Conservation (phyloP, 2,113 vertebrate species). For the Notarius quadriscutis region DNA sequence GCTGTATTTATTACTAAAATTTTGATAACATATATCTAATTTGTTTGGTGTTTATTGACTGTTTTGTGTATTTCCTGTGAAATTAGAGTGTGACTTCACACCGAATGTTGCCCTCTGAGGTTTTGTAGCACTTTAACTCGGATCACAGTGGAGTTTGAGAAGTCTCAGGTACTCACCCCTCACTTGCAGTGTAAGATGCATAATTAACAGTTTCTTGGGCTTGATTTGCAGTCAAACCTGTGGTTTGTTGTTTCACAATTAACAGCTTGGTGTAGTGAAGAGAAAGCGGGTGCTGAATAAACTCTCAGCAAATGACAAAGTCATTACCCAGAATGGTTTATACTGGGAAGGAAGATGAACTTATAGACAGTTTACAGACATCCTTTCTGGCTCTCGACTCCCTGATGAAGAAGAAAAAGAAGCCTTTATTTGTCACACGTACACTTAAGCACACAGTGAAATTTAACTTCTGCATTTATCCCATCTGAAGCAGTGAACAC, state of each 20-base stretch:
- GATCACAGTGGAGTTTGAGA: neutral
- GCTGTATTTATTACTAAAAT: neutral
- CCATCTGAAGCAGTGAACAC: no score
- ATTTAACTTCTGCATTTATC: no score
- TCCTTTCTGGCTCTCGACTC: slow-evolving; percentile 21
- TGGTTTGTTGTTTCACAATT: neutral
- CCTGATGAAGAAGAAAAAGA: neutral
- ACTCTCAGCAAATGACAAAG: slow-evolving; percentile 28
- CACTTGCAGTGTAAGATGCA: neutral
- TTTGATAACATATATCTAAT: neutral
- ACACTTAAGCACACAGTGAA: no score
- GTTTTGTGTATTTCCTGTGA: neutral
- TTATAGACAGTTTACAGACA: slow-evolving; percentile 53
- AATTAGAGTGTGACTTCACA: neutral
- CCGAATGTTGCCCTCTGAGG: neutral
- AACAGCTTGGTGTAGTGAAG: neutral
- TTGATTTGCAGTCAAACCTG: neutral
- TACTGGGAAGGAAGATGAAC: slow-evolving; percentile 53
- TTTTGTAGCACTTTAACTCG: neutral
- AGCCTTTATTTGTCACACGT: no score
- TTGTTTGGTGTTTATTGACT: neutral
- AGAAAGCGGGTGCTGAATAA: neutral
- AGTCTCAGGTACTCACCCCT: slow-evolving; percentile 1
- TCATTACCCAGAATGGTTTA: slow-evolving; percentile 48
- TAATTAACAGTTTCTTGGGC: neutral